phyloP scores from a whole-genome alignment of 2,797 vertebrate genomes.

The Hephaestus fuliginosus region DNA sequence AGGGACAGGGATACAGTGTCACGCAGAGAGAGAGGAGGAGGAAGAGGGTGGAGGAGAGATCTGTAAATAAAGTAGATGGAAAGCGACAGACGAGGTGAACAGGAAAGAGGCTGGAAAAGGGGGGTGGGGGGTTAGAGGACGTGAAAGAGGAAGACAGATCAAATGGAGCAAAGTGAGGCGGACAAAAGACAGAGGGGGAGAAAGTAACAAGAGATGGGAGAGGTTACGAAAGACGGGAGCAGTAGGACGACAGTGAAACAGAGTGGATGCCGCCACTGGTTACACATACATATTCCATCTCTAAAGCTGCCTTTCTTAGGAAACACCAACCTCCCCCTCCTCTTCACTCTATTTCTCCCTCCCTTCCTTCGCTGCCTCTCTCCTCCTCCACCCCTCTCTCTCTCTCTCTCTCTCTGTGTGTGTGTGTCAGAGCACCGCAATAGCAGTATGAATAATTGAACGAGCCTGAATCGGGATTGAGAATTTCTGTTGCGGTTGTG shows the following conservation, averaged over 20 bases:
- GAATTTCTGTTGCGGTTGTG: slow-evolving; percentile 81
- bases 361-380: background rate
- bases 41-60: background rate
- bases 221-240: slow-evolving; percentile 18
- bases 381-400: background rate
- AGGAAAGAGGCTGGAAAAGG: slow-evolving; percentile 20
- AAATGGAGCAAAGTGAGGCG: slow-evolving; percentile 34
- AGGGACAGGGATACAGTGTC: slow-evolving; percentile 9
- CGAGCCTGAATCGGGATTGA: slow-evolving; percentile 71
- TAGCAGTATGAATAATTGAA: slow-evolving; percentile 86
- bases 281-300: slow-evolving; percentile 71
- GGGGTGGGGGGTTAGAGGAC: background rate
- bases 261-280: slow-evolving; percentile 39
- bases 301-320: slow-evolving; percentile 60
- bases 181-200: slow-evolving; percentile 14
- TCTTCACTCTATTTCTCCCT: background rate
- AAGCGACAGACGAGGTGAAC: slow-evolving; percentile 24
- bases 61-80: slow-evolving; percentile 28
- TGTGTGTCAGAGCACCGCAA: slow-evolving; percentile 73
- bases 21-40: background rate
- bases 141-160: slow-evolving; percentile 21
- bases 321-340: slow-evolving; percentile 43
- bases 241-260: slow-evolving; percentile 40
- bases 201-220: slow-evolving; percentile 25
- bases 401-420: slow-evolving; percentile 11